Conservation (phyloP, 2,113 vertebrate species). For the Apteryx mantelli region DNA sequence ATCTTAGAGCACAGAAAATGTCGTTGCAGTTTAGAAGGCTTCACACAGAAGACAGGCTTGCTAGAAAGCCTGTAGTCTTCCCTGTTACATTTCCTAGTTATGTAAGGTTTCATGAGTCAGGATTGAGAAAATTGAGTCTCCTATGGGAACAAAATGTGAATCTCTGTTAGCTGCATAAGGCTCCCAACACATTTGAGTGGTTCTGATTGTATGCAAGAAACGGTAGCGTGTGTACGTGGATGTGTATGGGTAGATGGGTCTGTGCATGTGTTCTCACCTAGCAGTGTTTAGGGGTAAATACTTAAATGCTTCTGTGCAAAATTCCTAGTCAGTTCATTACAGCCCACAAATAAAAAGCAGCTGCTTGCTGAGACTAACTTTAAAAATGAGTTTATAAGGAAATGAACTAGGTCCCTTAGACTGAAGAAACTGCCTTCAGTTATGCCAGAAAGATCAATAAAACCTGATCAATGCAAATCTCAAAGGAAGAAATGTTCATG, state of each 20-base stretch:
- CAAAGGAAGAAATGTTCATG: not conserved
- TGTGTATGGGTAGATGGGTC: not conserved
- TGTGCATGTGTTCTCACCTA: not conserved
- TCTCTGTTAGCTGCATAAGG: not conserved
- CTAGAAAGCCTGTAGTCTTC: not conserved
- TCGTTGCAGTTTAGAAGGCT: not conserved
- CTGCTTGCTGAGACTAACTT: slow-evolving; percentile 5
- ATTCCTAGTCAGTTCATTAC: not conserved
- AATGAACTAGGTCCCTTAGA: not conserved
- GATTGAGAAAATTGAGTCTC: not conserved
- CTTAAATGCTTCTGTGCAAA: not conserved
- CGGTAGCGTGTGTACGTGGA: not conserved
- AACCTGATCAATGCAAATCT: slow-evolving; percentile 21
- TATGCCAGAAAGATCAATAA: not conserved
- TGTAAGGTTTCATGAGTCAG: not conserved
- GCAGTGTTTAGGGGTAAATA: slow-evolving; percentile 38
- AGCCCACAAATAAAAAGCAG: slow-evolving; percentile 16
- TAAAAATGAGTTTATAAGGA: slow-evolving; percentile 15
- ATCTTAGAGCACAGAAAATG: not conserved
- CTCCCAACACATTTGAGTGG: not conserved
- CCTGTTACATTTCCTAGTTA: not conserved
- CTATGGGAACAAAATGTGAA: not conserved
- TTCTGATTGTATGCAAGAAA: not conserved
- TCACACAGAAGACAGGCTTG: not conserved
- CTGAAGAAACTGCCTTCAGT: not conserved